These are phyloP conservation scores for Mesochorus sp. DNA, from an alignment of 2,888 invertebrate genomes.

Conservation along the genomic window DNA sequence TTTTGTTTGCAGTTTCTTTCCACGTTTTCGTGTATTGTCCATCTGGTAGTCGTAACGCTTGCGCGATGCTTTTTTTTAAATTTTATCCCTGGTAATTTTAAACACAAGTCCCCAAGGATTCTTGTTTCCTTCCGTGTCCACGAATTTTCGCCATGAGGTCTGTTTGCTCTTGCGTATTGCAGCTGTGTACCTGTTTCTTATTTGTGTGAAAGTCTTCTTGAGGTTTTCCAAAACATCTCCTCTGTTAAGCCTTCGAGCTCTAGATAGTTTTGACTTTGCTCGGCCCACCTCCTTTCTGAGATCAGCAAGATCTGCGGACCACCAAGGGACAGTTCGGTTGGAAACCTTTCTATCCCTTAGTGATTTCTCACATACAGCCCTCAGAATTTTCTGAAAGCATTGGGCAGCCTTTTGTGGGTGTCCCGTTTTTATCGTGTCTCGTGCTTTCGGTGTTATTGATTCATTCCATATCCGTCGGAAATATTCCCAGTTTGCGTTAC, in stretches of 20 bases:
- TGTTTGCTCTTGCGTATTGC: conserved; percentile 9
- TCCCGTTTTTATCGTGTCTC: too few species aligned
- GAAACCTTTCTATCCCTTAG: not conserved
- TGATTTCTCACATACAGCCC: too few species aligned
- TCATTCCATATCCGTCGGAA: too few species aligned
- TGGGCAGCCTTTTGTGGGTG: too few species aligned
- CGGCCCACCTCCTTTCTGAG: not conserved
- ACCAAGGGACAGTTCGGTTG: not conserved
- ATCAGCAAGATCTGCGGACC: not conserved
- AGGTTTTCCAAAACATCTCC: not conserved
- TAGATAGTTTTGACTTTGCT: not conserved
- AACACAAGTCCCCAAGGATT: conserved; percentile 29
- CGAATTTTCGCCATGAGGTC: conserved; percentile 20
- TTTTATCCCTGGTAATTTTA: conserved; percentile 14
- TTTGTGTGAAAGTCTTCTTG: not conserved
- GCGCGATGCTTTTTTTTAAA: not conserved
- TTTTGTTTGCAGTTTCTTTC: conserved; percentile 33
- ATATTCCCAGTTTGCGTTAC: too few species aligned
- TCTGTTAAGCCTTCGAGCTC: not conserved
- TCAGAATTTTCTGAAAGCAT: too few species aligned
- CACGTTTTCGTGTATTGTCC: conserved; percentile 36
- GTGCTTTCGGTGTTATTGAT: too few species aligned
- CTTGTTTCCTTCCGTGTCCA: conserved; percentile 1
- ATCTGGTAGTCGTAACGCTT: not conserved
- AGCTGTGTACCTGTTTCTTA: conserved; percentile 10